Evolutionary conservation across 2,113 vertebrate genomes (phyloP).

Genomic region (Eira barbara): DNA sequence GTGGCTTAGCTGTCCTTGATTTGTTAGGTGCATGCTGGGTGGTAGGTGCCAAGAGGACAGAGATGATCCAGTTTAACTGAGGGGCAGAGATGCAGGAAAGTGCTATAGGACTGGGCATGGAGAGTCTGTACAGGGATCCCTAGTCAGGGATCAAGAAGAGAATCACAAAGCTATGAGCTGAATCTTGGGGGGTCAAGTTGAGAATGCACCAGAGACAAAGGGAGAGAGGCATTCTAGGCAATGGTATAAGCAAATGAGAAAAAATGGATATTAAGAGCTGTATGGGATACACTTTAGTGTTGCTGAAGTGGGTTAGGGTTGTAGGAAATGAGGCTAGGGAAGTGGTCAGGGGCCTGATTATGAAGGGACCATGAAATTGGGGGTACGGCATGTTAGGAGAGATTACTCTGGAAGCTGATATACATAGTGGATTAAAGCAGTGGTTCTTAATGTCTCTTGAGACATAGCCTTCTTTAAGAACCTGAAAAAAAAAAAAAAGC

Average conservation of each 20-base stretch:
- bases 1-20: neutral
- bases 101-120: neutral
- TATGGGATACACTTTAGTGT: neutral
- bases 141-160: neutral
- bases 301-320: neutral
- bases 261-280: neutral
- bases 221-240: neutral
- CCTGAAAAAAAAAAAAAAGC: neutral
- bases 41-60: neutral
- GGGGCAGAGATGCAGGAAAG: neutral
- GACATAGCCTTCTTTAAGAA: neutral
- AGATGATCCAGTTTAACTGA: neutral
- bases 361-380: neutral
- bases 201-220: neutral
- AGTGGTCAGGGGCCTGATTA: neutral
- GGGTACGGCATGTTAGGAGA: neutral
- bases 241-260: constrained; percentile 2
- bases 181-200: neutral
- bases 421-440: constrained; percentile 9
- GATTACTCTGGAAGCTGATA: neutral
- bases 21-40: neutral
- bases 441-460: neutral
- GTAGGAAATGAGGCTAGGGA: neutral
- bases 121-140: neutral
- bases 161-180: constrained; percentile 28